Percentiles rank a stretch among this genome's conserved stretches.
Evolutionary conservation across 2,888 invertebrate species (phyloP).

Genomic region (Gerosis bhagava): DNA sequence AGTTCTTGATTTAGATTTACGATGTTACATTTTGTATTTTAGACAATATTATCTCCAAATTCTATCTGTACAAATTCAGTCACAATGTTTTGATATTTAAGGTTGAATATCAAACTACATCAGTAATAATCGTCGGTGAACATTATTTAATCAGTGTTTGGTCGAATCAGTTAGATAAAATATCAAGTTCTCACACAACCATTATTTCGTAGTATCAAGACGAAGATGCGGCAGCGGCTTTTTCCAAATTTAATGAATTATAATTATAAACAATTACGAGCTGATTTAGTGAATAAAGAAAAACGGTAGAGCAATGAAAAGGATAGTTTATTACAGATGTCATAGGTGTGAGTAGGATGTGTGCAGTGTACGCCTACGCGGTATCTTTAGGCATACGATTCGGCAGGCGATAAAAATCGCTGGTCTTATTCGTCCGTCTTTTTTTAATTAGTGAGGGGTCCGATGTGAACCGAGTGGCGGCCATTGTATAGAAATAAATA

Average conservation of each 20-base stretch:
- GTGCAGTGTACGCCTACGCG: slow-evolving; percentile 69
- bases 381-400: slow-evolving; percentile 73
- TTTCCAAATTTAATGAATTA: slow-evolving; percentile 71
- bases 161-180: slow-evolving; percentile 53
- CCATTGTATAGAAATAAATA: slow-evolving; percentile 75
- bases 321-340: slow-evolving; percentile 43
- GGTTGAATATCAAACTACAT: slow-evolving; percentile 27
- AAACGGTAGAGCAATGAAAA: slow-evolving; percentile 53
- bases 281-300: slow-evolving; percentile 70
- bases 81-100: slow-evolving; percentile 14
- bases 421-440: slow-evolving; percentile 79
- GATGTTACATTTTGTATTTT: slow-evolving; percentile 45
- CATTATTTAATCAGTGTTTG: slow-evolving; percentile 20
- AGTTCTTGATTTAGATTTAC: slow-evolving; percentile 66
- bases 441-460: slow-evolving; percentile 79
- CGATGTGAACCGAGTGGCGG: slow-evolving; percentile 69
- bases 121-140: slow-evolving; percentile 5
- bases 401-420: slow-evolving; percentile 79
- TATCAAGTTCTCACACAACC: slow-evolving; percentile 68
- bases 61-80: slow-evolving; percentile 6
- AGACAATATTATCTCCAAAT: slow-evolving; percentile 34
- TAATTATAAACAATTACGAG: slow-evolving; percentile 77
- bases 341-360: slow-evolving; percentile 56
- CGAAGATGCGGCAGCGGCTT: slow-evolving; percentile 56
- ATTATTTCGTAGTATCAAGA: slow-evolving; percentile 54